Percentiles rank a stretch among this genome's conserved stretches.
Conservation (phyloP, 2,888 invertebrate species). For the Drosophila diplacantha region DNA sequence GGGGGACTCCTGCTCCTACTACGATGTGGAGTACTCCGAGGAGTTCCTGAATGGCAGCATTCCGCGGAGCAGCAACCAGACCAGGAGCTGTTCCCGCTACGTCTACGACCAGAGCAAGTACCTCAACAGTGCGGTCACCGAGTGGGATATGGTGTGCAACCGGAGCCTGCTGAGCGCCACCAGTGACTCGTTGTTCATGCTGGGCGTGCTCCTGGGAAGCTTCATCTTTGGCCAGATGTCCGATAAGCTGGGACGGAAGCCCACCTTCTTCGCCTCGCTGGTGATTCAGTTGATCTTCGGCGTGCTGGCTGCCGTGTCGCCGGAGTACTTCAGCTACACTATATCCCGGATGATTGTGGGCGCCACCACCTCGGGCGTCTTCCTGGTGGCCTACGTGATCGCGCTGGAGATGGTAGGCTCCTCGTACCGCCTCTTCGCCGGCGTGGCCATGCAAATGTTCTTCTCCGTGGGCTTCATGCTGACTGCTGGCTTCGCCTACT, state of each 20-base stretch:
- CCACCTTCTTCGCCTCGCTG: slow-evolving; percentile 85
- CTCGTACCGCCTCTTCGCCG: slow-evolving; percentile 83
- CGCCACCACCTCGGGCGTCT: slow-evolving; percentile 86
- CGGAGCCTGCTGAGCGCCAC: slow-evolving; percentile 82
- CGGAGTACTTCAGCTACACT: slow-evolving; percentile 84
- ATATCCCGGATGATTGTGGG: slow-evolving; percentile 84
- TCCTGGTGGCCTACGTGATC: slow-evolving; percentile 87
- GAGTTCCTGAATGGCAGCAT: slow-evolving; percentile 68
- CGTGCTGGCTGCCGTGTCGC: slow-evolving; percentile 82
- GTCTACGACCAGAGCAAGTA: slow-evolving; percentile 82
- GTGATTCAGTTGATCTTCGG: slow-evolving; percentile 84
- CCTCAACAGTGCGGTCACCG: slow-evolving; percentile 82
- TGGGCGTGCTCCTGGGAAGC: slow-evolving; percentile 85
- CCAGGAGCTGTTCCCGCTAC: slow-evolving; percentile 79
- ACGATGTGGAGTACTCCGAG: slow-evolving; percentile 76
- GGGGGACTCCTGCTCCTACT: slow-evolving; percentile 80
- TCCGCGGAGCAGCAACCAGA: slow-evolving; percentile 53
- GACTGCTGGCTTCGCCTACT: slow-evolving; percentile 83
- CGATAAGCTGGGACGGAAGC: slow-evolving; percentile 85
- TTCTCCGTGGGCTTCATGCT: slow-evolving; percentile 86
- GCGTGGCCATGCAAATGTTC: slow-evolving; percentile 85
- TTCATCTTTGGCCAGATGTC: slow-evolving; percentile 85
- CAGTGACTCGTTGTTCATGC: slow-evolving; percentile 83
- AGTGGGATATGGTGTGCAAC: slow-evolving; percentile 85
- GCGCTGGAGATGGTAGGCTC: slow-evolving; percentile 87